Base-by-base conservation (phyloP, 2,888 invertebrate genomes). In the Hirtodrosophila cameraria region DNA sequence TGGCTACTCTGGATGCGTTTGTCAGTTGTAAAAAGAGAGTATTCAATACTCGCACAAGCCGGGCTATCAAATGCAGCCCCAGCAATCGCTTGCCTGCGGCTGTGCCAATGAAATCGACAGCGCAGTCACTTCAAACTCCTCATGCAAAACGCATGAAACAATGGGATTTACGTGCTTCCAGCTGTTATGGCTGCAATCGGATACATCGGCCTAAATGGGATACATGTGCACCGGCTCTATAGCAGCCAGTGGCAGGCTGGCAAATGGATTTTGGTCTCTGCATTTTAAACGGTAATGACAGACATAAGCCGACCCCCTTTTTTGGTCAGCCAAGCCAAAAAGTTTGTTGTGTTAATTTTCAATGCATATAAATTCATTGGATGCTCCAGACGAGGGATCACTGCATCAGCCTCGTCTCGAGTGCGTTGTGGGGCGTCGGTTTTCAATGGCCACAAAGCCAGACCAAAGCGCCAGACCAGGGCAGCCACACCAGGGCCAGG, bases 331-430 rank as follows among this genome's bases (percentile, higher is more conserved):
- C 80, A 75, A 79, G 68, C 75, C 69, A 63, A 80, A 83, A 77
- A 80, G 75, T 83, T 80, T 80, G 77, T 68, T 83, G 79, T 80
- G 81, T 83, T 83, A 62, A 83, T 80, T 80, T 80, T 54, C 77
- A 83, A 69, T 80, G 81, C 63, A 80, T 72, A 72, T 69, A 75
- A 77, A 77, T 75, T 80, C 80, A 75, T 77, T 61, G 53, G 54
- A 45, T 63, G 62, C 58, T 65, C 52, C 54, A 69, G 64, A 68
- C 58, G 35, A 28, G 25, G 50, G 46, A 50, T 48, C 58, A 46
- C 45, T 38, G 15, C 31, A 25, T 49, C 38, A 35, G 30, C 16
- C 46, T 72, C 45, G 64, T 63, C 65, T 59, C 59, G 62, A 64
- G 68, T 53, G 58, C 49, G 42, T 60, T 60, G 61, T 28, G 30